Conservation (phyloP, 2,113 vertebrate genomes). For the Verasper variegatus region DNA sequence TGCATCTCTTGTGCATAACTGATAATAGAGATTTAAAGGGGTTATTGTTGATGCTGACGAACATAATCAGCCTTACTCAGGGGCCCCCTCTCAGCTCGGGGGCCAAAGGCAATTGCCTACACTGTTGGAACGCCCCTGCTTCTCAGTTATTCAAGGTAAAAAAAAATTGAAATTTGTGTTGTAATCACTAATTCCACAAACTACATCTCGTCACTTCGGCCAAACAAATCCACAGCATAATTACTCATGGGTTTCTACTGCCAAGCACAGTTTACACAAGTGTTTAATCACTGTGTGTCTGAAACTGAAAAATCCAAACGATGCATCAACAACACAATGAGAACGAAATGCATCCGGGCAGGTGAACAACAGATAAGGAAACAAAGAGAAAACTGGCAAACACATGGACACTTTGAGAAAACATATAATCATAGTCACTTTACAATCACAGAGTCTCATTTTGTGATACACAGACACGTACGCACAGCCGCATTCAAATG, state of each 20-base stretch:
- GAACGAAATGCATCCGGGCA: conserved; percentile 3
- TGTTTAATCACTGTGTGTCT: conserved; percentile 18
- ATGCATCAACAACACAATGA: conserved; percentile 3
- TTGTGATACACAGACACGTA: conserved; percentile 18
- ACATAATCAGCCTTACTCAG: too few species aligned
- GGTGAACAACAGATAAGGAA: conserved; percentile 8
- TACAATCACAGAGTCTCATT: conserved; percentile 25
- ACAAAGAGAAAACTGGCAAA: conserved; percentile 4
- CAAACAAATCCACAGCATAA: not conserved
- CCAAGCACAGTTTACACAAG: not conserved
- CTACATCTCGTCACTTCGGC: not conserved
- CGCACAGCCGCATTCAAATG: conserved; percentile 27
- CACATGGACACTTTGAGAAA: not conserved
- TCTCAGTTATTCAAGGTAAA: too few species aligned
- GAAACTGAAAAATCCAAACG: not conserved
- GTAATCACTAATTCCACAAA: not conserved
- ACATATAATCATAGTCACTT: conserved; percentile 25
- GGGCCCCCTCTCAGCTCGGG: too few species aligned
- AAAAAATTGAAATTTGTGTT: not conserved
- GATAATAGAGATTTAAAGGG: too few species aligned
- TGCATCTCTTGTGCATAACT: too few species aligned
- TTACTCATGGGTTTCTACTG: not conserved
- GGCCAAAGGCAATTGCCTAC: too few species aligned
- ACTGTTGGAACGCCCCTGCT: too few species aligned
- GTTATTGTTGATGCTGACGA: too few species aligned